These are phyloP conservation scores for Rana temporaria DNA, from an alignment of 2,113 vertebrate genomes.

Conservation along the genomic window DNA sequence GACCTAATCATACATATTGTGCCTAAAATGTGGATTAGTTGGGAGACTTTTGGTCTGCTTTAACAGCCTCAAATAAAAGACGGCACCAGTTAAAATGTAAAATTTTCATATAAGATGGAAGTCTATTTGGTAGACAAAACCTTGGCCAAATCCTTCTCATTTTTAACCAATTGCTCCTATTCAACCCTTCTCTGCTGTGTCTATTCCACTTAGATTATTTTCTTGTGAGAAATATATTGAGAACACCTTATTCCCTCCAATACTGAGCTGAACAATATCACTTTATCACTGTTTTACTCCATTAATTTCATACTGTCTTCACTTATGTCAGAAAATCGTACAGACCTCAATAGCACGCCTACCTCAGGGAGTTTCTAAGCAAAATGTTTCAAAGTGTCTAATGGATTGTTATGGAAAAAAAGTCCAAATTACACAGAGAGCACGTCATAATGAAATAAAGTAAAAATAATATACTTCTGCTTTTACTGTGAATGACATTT, in stretches of 20 bases:
- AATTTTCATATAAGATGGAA: background rate
- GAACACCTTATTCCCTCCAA: constrained; percentile 30
- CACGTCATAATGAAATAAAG: background rate
- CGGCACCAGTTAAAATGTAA: too few relatives aligned
- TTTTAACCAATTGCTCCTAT: background rate
- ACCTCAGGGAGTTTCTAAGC: constrained; percentile 3
- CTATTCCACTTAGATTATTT: constrained; percentile 2
- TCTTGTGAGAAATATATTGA: constrained; percentile 33
- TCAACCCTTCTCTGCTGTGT: background rate
- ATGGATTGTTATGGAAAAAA: constrained; percentile 3
- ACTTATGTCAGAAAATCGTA: constrained; percentile 11
- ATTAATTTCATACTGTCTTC: constrained; percentile 5
- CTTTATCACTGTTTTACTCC: constrained; percentile 15
- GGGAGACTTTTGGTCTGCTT: too few relatives aligned
- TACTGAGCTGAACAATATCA: constrained; percentile 1
- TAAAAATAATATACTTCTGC: background rate
- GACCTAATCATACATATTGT: too few relatives aligned
- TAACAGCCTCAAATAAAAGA: too few relatives aligned
- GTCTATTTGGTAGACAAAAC: background rate
- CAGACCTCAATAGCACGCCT: constrained; percentile 1
- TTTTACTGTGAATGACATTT: constrained; percentile 10
- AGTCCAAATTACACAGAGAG: constrained; percentile 9
- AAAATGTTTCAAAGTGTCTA: background rate
- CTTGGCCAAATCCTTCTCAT: background rate
- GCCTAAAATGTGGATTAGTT: too few relatives aligned